phyloP scores from a whole-genome alignment of 2,113 vertebrate species.

The Dicerorhinus sumatrensis region DNA sequence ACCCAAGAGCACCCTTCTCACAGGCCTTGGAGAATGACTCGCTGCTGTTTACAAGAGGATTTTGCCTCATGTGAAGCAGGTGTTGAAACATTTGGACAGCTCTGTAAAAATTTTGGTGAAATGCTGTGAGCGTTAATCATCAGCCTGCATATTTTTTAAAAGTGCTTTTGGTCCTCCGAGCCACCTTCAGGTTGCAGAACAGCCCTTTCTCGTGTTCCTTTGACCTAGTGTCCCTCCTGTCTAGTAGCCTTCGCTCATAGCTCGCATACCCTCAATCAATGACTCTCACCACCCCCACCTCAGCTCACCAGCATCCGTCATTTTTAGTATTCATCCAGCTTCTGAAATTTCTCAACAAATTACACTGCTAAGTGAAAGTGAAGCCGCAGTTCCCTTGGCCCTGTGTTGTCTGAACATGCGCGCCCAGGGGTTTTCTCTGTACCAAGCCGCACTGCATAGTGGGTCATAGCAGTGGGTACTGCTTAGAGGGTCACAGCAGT shows the following conservation, averaged over 20 bases:
- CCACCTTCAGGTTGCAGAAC: slow-evolving; percentile 34
- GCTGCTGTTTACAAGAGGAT: slow-evolving; percentile 74
- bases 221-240: background rate
- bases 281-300: background rate
- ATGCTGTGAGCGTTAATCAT: slow-evolving; percentile 65
- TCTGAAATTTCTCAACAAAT: background rate
- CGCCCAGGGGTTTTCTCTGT: background rate
- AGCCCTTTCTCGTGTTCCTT: background rate
- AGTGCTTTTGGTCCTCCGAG: slow-evolving; percentile 52
- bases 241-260: background rate
- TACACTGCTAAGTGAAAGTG: background rate
- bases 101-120: slow-evolving; percentile 71
- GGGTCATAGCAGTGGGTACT: no score
- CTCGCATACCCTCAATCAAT: background rate
- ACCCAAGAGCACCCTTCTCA: slow-evolving; percentile 68
- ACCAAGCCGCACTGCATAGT: background rate
- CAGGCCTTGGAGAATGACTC: slow-evolving; percentile 67
- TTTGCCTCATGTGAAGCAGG: slow-evolving; percentile 77
- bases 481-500: no score
- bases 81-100: slow-evolving; percentile 82
- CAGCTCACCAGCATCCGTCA: background rate
- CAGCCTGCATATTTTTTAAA: slow-evolving; percentile 51
- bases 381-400: background rate
- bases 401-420: background rate
- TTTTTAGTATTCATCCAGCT: background rate